Conservation (phyloP, 2,113 vertebrate genomes). For the Cariama cristata region DNA sequence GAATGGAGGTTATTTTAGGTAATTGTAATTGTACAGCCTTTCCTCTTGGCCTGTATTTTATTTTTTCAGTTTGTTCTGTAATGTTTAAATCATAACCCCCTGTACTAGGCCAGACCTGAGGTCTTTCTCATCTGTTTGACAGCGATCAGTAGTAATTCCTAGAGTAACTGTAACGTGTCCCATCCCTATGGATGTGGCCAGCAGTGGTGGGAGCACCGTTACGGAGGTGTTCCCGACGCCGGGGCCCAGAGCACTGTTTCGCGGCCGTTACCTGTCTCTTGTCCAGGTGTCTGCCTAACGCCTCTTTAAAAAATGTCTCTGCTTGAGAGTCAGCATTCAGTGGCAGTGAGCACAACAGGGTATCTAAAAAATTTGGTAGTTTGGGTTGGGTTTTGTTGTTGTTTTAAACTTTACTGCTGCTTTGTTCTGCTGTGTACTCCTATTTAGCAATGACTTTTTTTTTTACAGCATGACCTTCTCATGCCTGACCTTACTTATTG, state of each 20-base stretch:
- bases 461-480: background rate
- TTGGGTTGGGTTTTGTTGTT: background rate
- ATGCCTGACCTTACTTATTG: background rate
- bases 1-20: background rate
- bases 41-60: background rate
- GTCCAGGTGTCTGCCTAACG: rapidly evolving
- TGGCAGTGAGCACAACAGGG: background rate
- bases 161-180: no score
- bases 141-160: no score
- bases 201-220: background rate
- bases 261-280: background rate
- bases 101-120: background rate
- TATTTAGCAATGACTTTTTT: background rate
- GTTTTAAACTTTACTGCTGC: background rate
- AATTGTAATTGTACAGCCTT: background rate
- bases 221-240: background rate
- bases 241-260: rapidly evolving
- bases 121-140: no score
- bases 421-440: background rate
- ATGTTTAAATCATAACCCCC: background rate
- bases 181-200: rapidly evolving
- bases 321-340: background rate
- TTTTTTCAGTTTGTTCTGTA: background rate
- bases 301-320: background rate
- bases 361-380: background rate